A percentile compares a stretch with the other conserved stretches of the same genome.
Evolutionary conservation across 2,888 invertebrate genomes (phyloP).

Genomic region (Acrocyrtus sp.): DNA sequence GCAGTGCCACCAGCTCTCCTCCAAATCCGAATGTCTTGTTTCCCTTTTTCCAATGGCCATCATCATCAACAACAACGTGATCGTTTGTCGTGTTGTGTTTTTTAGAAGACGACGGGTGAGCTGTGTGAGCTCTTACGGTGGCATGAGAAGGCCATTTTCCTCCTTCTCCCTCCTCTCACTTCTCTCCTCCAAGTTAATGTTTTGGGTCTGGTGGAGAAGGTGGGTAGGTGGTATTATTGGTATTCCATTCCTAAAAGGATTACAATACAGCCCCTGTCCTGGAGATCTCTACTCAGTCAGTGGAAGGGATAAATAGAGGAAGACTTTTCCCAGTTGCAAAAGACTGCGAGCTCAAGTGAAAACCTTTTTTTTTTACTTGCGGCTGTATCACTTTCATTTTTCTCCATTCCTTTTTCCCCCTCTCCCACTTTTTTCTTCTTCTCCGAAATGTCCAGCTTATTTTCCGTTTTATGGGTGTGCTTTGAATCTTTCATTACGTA

Average conservation of each 20-base stretch:
- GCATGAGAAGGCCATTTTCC: too few relatives aligned
- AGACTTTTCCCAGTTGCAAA: too few relatives aligned
- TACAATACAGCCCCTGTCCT: conserved; percentile 1
- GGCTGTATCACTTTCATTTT: too few relatives aligned
- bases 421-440: conserved; percentile 6
- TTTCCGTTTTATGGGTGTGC: conserved; percentile 57
- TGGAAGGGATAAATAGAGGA: too few relatives aligned
- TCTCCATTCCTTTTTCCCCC: background rate
- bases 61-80: conserved; percentile 1
- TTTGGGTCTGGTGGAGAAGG: too few relatives aligned
- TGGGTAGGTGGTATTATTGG: background rate
- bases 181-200: background rate
- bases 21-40: conserved; percentile 2
- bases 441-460: conserved; percentile 63
- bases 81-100: background rate
- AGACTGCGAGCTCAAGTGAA: too few relatives aligned
- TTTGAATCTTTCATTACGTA: conserved; percentile 27
- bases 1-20: background rate
- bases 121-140: too few relatives aligned
- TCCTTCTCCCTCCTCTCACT: background rate
- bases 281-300: too few relatives aligned
- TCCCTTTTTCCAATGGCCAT: conserved; percentile 18
- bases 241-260: conserved; percentile 11
- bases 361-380: background rate
- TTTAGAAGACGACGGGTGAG: too few relatives aligned